Conservation (phyloP, 2,888 invertebrate species). For the Nineta flava region DNA sequence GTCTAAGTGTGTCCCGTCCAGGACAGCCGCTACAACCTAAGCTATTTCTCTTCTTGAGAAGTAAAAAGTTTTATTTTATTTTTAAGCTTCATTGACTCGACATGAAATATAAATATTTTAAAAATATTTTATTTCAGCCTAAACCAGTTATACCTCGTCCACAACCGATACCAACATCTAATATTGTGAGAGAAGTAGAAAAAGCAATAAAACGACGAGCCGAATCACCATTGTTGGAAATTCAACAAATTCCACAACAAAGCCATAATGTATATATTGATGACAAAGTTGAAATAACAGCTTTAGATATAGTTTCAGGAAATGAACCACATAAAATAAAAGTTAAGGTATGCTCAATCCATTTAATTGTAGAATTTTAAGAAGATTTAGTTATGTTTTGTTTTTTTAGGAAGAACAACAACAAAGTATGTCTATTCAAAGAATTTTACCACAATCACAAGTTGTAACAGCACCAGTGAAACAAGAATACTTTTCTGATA, state of each 20-base stretch:
- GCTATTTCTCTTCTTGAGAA: too few species aligned
- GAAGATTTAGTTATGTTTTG: neutral
- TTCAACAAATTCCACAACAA: neutral
- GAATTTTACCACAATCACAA: conserved; percentile 16
- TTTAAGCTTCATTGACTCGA: too few species aligned
- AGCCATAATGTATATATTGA: neutral
- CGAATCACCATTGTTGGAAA: conserved; percentile 10
- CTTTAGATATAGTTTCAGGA: neutral
- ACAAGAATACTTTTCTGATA: conserved; percentile 60
- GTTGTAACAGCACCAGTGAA: conserved; percentile 32
- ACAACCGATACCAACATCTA: neutral
- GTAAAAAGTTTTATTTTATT: too few species aligned
- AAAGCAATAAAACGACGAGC: conserved; percentile 11
- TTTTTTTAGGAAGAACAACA: neutral
- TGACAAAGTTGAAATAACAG: conserved; percentile 2
- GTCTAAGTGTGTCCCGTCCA: too few species aligned
- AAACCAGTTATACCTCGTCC: neutral
- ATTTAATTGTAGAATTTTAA: neutral
- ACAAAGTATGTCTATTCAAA: conserved; percentile 17
- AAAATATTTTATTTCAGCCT: too few species aligned
- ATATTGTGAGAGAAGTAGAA: conserved; percentile 1
- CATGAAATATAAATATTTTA: too few species aligned
- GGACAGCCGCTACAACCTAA: too few species aligned
- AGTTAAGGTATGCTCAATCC: neutral
- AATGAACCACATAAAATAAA: neutral